Evolutionary conservation across 2,888 invertebrate species (phyloP), one percentile per base, ranked within the genome.

Genomic region (Heterodera filipjevi): DNA sequence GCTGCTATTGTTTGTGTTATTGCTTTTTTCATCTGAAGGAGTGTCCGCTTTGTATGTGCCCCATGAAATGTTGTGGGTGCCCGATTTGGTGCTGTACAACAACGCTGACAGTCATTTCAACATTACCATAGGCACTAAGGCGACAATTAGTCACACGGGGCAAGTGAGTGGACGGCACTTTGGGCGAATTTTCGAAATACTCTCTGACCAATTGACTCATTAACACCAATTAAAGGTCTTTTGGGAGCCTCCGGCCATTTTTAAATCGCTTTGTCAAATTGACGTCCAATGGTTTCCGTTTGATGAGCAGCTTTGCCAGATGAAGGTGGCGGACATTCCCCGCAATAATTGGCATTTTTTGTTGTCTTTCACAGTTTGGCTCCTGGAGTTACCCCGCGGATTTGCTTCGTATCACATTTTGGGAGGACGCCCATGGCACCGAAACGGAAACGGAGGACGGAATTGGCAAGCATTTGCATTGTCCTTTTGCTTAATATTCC

Each of bases 71-170:
- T 89, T 91, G 35, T 91, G 91, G 91, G 84, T 90, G 39, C 91
- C 91, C 0, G 91, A 91, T 84, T 89, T 91, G 71, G 90, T 91
- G 1, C 85, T 90, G 0, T 91, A 91, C 82, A 90, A 91, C 71
- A 91, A 90, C 90, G 91, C 87, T 75, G 95, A 95, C 90, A 95
- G 95, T 39, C 94, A 95, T 89, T 95, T 95, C 90, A 94, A 95
- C 90, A 93, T 93, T 84, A 96, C 96, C 0, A 91, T 97, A 73
- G 95, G 96, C 94, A 98, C 96, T 0, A 97, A 97, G 91, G 97
- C 97, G 0, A 96, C 95, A 0, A 91, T 98, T 6, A 94, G 94
- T 86, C 94, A 94, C 89, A 94, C 94, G 0, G 78, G 78, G 32
- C 32, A 80, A 71, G 89, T 91, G 5, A 27, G 5, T 59, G 27